Conservation (phyloP, 2,888 invertebrate genomes). For the Rhagium mordax region DNA sequence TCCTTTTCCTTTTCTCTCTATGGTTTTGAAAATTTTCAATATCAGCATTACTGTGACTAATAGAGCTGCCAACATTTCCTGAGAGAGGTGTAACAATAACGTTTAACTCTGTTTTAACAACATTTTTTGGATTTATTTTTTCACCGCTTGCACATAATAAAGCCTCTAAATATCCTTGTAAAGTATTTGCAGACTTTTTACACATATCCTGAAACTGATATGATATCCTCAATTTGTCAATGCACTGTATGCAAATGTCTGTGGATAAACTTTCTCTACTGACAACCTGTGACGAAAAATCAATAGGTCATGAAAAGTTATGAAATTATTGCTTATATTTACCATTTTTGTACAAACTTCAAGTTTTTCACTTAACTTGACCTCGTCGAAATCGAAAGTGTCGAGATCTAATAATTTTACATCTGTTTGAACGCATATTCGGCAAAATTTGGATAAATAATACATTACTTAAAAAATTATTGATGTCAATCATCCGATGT, state of each 20-base stretch:
- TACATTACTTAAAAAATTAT: slow-evolving; percentile 64
- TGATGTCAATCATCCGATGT: slow-evolving; percentile 68
- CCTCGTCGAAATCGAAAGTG: slow-evolving; percentile 63
- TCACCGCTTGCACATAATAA: slow-evolving; percentile 58
- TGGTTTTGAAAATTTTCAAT: slow-evolving; percentile 34
- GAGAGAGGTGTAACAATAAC: slow-evolving; percentile 59
- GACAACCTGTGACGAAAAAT: slow-evolving; percentile 67
- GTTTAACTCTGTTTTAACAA: slow-evolving; percentile 62
- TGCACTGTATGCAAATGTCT: slow-evolving; percentile 66
- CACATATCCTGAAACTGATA: slow-evolving; percentile 68
- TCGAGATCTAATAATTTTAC: slow-evolving; percentile 64
- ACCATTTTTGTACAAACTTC: slow-evolving; percentile 67
- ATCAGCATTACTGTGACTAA: slow-evolving; percentile 29
- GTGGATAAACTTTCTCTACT: slow-evolving; percentile 64
- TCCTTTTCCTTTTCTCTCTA: slow-evolving; percentile 59
- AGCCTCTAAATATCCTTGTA: slow-evolving; percentile 64
- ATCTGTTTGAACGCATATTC: slow-evolving; percentile 66
- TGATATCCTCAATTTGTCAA: slow-evolving; percentile 65
- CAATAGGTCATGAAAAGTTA: slow-evolving; percentile 63
- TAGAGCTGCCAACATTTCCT: slow-evolving; percentile 22
- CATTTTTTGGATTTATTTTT: slow-evolving; percentile 52
- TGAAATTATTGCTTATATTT: slow-evolving; percentile 51
- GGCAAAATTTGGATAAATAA: slow-evolving; percentile 67
- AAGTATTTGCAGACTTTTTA: slow-evolving; percentile 64
- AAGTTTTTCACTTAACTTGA: slow-evolving; percentile 67